Base-by-base conservation (phyloP, 2,113 vertebrate species). In the Vulpes lagopus region DNA sequence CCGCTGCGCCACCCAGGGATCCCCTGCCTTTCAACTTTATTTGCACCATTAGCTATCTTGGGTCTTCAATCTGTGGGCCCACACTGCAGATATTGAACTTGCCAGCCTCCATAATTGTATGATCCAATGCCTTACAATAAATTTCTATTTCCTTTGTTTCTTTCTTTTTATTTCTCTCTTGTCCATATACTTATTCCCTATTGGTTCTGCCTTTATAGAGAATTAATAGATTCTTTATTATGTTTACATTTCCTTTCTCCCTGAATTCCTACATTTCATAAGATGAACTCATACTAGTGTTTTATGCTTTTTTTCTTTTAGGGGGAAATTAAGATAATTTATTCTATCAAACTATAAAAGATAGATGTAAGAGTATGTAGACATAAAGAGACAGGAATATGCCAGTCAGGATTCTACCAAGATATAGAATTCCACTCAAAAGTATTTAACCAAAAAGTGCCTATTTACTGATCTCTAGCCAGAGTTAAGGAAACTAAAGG, bases 321-420 rank as follows among this genome's bases (percentile, higher is more conserved):
- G 51, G 35, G 11, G 57, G 51, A 86, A 94, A 69, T 87, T 81
- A 78, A 83, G 49, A 79, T 74, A 60, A 69, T 69, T 92, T 94
- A 81, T 92, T 81, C 23, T 78, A 11, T 20, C 8, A 65, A 92
- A 71, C 57, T 82, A 38, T 64, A 92, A 71, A 80, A 76, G 57
- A 60, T 30, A 22, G 60, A 65, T n/a, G 2, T 86, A 27, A 25
- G 30, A 49, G 57, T 22, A 55, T n/a, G 43, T 38, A 43, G 53
- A 14, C 30, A 95, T 76, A 90, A 82, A 53, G 15, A 60, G 17
- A 69, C 71, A 81, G 30, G 57, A 65, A 60, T 73, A 38, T 49
- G 55, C 78, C n/a, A 51, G 16, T 30, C n/a, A 76, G 25, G 0
- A n/a, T 78, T 65, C 80, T 25, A 62, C 20, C 6, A 38, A 91